Conservation (phyloP, 2,797 vertebrate species). For the Brachymystax lenok region DNA sequence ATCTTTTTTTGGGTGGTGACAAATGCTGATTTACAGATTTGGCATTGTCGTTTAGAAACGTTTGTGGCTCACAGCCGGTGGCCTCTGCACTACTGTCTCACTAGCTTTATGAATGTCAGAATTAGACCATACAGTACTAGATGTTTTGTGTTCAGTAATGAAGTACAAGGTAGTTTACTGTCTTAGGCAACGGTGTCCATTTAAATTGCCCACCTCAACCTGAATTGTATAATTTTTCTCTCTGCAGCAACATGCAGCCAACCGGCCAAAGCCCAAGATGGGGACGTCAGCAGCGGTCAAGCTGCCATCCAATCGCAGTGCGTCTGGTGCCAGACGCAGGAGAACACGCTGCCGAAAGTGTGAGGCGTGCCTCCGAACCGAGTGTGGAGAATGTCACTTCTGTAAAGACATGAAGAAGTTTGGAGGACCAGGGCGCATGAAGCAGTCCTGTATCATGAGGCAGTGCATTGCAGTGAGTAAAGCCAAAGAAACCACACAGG, state of each 20-base stretch:
- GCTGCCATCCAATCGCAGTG: slow-evolving; percentile 89
- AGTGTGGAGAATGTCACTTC: slow-evolving; percentile 99
- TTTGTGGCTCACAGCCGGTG: not conserved
- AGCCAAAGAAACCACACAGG: not conserved
- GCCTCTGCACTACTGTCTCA: not conserved
- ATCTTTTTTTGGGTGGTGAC: slow-evolving; percentile 74
- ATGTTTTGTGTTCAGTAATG: not conserved
- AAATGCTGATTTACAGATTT: not conserved
- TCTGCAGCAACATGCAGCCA: slow-evolving; percentile 87
- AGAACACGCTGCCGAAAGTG: slow-evolving; percentile 96
- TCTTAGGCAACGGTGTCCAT: not conserved
- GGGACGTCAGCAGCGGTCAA: slow-evolving; percentile 86
- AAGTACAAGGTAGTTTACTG: not conserved
- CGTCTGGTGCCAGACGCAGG: slow-evolving; percentile 88
- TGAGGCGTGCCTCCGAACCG: slow-evolving; percentile 93
- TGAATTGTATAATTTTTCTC: not conserved
- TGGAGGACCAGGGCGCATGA: slow-evolving; percentile 97
- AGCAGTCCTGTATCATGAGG: slow-evolving; percentile 98
- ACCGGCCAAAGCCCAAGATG: slow-evolving; percentile 95
- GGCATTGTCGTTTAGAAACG: not conserved
- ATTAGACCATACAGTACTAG: slow-evolving; percentile 47
- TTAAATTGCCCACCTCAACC: not conserved
- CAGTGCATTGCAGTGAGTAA: slow-evolving; percentile 95
- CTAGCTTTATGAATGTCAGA: slow-evolving; percentile 55
- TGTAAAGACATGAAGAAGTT: slow-evolving; percentile 99